phyloP scores from a whole-genome alignment of 2,113 vertebrate species.

The Naja naja region DNA sequence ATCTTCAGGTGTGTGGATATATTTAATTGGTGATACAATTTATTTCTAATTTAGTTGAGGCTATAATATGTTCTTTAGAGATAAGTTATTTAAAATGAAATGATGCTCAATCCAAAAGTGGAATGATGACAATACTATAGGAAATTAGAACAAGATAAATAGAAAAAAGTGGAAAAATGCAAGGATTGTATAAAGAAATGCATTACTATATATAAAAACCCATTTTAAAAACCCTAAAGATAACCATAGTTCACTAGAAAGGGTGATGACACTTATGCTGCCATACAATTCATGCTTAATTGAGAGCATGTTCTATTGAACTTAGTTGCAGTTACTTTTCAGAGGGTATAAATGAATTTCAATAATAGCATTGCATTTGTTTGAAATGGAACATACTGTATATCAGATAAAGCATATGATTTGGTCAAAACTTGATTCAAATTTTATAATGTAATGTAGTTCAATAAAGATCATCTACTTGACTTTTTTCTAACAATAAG shows the following conservation, averaged over 20 bases:
- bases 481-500: background rate
- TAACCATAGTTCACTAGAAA: background rate
- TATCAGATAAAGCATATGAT: background rate
- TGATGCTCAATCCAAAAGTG: background rate
- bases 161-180: background rate
- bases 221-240: background rate
- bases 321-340: background rate
- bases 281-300: background rate
- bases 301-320: background rate
- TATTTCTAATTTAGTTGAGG: background rate
- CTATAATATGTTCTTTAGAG: background rate
- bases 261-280: background rate
- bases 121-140: background rate
- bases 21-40: background rate
- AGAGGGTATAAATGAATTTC: background rate
- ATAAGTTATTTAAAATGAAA: background rate
- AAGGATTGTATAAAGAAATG: background rate
- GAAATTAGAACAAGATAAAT: background rate
- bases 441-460: background rate
- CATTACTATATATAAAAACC: background rate
- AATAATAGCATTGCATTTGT: background rate
- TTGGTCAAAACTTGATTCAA: background rate
- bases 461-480: background rate
- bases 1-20: background rate
- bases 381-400: background rate